These are phyloP conservation scores for Diaprepes abbreviatus DNA, from an alignment of 2,888 invertebrate species.

Conservation along the genomic window DNA sequence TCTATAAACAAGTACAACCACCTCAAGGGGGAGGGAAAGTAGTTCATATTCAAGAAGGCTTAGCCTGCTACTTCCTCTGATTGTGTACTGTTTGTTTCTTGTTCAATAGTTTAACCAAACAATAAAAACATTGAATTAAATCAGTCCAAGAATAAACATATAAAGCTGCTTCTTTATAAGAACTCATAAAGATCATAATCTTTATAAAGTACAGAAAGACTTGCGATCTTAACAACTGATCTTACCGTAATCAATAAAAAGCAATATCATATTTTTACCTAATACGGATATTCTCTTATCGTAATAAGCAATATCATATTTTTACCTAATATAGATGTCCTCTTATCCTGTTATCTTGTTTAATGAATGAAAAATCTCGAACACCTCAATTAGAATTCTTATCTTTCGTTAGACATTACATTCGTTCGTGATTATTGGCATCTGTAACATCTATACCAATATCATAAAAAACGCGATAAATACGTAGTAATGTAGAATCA, in stretches of 20 bases:
- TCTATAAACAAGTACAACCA: too few species aligned
- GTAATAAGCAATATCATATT: constrained; percentile 33
- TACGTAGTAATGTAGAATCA: constrained; percentile 43
- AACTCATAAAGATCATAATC: constrained; percentile 24
- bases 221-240: constrained; percentile 23
- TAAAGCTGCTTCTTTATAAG: background rate
- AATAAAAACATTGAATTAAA: too few species aligned
- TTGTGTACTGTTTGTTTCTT: too few species aligned
- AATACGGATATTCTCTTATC: constrained; percentile 30
- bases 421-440: constrained; percentile 39
- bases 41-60: too few species aligned
- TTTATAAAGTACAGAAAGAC: background rate
- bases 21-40: too few species aligned
- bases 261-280: constrained; percentile 37
- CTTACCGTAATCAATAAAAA: constrained; percentile 22
- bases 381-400: constrained; percentile 44
- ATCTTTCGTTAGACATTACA: constrained; percentile 23
- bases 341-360: constrained; percentile 26
- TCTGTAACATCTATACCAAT: constrained; percentile 35
- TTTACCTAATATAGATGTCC: constrained; percentile 39
- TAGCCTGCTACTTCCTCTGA: too few species aligned
- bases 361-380: constrained; percentile 42
- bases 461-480: constrained; percentile 50
- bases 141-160: too few species aligned
- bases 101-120: too few species aligned